A percentile compares a stretch with the other conserved stretches of the same genome.
Conservation (phyloP, 2,113 vertebrate genomes). For the Hipposideros armiger region DNA sequence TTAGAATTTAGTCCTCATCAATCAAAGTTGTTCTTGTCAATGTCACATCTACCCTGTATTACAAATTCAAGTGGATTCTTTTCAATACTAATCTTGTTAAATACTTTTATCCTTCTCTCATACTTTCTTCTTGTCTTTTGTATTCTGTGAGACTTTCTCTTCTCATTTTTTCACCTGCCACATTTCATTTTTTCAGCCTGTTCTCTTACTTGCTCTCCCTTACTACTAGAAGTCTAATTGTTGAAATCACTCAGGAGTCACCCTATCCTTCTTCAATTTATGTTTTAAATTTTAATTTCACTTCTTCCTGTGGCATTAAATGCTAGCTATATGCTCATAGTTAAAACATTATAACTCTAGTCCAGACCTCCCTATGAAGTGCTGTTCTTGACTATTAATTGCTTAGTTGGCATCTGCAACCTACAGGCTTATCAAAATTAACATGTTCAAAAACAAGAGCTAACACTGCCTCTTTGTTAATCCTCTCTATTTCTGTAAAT, state of each 20-base stretch:
- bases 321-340: neutral
- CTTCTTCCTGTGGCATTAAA: neutral
- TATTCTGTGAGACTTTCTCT: neutral
- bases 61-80: neutral
- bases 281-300: constrained; percentile 23
- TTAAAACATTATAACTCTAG: neutral
- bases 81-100: neutral
- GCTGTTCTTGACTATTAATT: neutral
- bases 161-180: neutral
- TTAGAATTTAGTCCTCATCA: neutral
- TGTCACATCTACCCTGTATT: neutral
- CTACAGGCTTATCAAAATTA: neutral
- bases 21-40: neutral
- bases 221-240: neutral
- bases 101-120: neutral
- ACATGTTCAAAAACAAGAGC: neutral
- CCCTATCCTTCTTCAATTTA: neutral
- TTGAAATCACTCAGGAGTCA: neutral
- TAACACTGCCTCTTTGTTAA: neutral
- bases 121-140: neutral
- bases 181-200: neutral
- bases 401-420: neutral
- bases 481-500: neutral
- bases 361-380: neutral
- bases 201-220: neutral